Evolutionary conservation across 1,140 invertebrate species (phyloP).

Genomic region (Chionoecetes opilio): DNA sequence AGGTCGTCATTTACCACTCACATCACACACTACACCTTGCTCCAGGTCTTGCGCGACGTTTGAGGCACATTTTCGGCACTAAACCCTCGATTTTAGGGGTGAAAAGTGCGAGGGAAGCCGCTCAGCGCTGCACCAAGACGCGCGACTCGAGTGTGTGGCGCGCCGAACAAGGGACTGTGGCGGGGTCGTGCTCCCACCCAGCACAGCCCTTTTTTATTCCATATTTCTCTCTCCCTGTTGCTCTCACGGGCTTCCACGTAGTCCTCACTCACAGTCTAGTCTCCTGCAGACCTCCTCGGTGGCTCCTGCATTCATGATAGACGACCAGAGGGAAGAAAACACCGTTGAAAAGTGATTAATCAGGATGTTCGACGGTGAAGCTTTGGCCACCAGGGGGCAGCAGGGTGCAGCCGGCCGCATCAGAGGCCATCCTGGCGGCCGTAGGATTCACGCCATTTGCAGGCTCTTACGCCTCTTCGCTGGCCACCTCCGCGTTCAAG

Average conservation of each 20-base stretch:
- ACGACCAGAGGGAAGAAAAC: constrained; percentile 71
- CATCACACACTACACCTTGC: constrained; percentile 75
- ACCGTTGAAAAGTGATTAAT: constrained; percentile 76
- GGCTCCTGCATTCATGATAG: constrained; percentile 56
- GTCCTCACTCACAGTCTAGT: constrained; percentile 48
- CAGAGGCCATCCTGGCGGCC: constrained; percentile 52
- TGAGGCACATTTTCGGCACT: constrained; percentile 73
- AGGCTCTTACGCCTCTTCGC: neutral
- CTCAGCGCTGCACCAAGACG: constrained; percentile 65
- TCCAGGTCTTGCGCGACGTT: constrained; percentile 73
- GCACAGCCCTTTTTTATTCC: constrained; percentile 75
- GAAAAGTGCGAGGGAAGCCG: constrained; percentile 74
- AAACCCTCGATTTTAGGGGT: constrained; percentile 68
- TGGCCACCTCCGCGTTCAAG: neutral
- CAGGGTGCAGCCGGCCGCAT: constrained; percentile 72
- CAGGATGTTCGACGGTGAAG: constrained; percentile 66
- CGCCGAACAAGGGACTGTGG: constrained; percentile 77
- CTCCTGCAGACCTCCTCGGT: constrained; percentile 43
- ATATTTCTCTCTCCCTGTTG: constrained; percentile 64
- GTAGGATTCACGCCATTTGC: constrained; percentile 39
- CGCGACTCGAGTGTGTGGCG: constrained; percentile 68
- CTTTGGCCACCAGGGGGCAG: constrained; percentile 74
- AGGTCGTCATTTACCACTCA: constrained; percentile 69
- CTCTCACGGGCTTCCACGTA: neutral
- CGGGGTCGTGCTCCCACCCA: constrained; percentile 66